Percentiles rank a stretch among this genome's conserved stretches.
phyloP scores from a whole-genome alignment of 1,140 invertebrate species.

The Drosophila ohnishii region DNA sequence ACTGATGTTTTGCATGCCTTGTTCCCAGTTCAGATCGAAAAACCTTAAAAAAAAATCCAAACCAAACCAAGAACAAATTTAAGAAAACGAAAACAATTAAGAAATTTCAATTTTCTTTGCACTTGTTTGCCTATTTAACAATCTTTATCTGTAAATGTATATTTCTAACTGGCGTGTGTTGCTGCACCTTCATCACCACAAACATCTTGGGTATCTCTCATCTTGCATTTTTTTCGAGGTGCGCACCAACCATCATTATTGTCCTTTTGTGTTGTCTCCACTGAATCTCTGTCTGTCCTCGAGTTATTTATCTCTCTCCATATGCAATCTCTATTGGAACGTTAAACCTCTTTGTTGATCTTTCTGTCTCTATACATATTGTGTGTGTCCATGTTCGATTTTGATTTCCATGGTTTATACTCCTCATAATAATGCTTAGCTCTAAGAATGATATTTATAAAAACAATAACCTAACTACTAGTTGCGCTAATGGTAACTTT shows the following conservation, averaged over 20 bases:
- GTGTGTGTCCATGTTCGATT: constrained; percentile 64
- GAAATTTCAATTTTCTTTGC: constrained; percentile 55
- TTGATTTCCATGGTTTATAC: constrained; percentile 58
- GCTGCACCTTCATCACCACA: constrained; percentile 21
- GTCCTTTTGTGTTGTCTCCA: constrained; percentile 55
- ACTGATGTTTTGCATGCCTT: constrained; percentile 44
- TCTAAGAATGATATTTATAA: constrained; percentile 28
- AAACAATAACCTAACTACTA: constrained; percentile 43
- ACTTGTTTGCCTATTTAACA: constrained; percentile 41
- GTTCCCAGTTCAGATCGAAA: constrained; percentile 29
- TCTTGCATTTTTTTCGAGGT: constrained; percentile 12
- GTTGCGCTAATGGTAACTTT: constrained; percentile 69
- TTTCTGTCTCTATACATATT: constrained; percentile 50
- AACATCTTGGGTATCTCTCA: constrained; percentile 4
- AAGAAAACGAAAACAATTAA: constrained; percentile 6
- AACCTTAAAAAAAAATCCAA: constrained; percentile 6
- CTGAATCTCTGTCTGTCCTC: constrained; percentile 24
- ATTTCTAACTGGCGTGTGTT: constrained; percentile 25
- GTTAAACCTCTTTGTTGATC: constrained; percentile 44
- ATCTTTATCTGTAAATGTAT: constrained; percentile 24
- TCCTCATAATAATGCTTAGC: constrained; percentile 58
- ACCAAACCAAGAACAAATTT: constrained; percentile 1
- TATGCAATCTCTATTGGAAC: constrained; percentile 61
- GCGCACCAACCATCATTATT: constrained; percentile 29
- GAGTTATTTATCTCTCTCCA: constrained; percentile 37